Evolutionary conservation across 2,888 invertebrate genomes (phyloP).

Genomic region (Eupithecia vulgata): DNA sequence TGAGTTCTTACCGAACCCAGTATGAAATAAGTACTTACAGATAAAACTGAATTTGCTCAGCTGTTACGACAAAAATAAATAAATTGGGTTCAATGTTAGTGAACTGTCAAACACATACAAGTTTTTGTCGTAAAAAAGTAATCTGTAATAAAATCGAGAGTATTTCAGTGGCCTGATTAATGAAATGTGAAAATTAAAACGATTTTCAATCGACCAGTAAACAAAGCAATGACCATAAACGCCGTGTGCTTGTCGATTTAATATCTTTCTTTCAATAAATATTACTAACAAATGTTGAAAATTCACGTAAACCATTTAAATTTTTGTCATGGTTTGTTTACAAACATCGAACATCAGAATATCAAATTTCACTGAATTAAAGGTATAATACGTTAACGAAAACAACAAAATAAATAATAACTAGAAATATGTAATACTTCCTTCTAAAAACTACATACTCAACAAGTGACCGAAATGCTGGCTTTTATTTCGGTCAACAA

Average conservation of each 20-base stretch:
- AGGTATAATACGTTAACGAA: background rate
- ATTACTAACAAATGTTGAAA: background rate
- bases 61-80: constrained; percentile 15
- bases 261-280: background rate
- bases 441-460: background rate
- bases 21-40: constrained; percentile 8
- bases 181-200: background rate
- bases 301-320: background rate
- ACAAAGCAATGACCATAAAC: background rate
- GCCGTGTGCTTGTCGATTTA: background rate
- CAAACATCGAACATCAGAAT: background rate
- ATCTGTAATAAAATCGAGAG: background rate
- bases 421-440: background rate
- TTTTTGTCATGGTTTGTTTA: background rate
- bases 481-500: too few species aligned
- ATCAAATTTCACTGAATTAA: background rate
- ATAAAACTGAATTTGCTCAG: constrained; percentile 31
- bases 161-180: background rate
- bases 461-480: too few species aligned
- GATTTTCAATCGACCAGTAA: background rate
- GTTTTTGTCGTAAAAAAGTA: background rate
- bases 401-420: background rate
- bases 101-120: background rate
- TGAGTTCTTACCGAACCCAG: background rate
- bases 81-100: background rate